Evolutionary conservation across 2,888 invertebrate genomes (phyloP).

Genomic region (Netelia melanura): DNA sequence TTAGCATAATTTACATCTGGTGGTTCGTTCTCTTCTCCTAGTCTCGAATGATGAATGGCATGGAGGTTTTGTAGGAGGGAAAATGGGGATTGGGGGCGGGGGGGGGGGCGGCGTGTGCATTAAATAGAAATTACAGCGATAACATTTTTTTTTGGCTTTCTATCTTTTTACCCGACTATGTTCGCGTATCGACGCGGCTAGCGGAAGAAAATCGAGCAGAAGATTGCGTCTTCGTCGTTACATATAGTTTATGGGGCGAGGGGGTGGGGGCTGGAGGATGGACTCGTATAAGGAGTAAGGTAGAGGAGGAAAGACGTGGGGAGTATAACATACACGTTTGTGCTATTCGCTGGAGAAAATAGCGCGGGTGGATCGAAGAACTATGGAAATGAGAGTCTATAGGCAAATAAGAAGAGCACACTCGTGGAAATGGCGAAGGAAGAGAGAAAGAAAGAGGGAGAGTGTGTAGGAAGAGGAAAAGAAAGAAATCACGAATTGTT

Average conservation of each 20-base stretch:
- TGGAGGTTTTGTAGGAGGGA: background rate
- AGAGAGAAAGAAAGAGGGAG: background rate
- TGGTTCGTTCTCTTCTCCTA: background rate
- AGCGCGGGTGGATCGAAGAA: background rate
- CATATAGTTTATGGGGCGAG: background rate
- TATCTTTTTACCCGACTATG: no score
- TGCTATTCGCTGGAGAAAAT: no score
- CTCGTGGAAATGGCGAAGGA: slow-evolving; percentile 10
- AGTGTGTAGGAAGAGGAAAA: background rate
- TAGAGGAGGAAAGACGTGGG: no score
- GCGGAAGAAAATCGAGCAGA: background rate
- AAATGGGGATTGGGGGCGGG: no score
- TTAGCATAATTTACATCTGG: background rate
- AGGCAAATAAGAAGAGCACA: slow-evolving; percentile 22
- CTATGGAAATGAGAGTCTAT: slow-evolving; percentile 9
- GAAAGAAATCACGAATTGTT: no score
- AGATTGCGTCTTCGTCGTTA: background rate
- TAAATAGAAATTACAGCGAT: slow-evolving; percentile 42
- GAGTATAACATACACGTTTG: no score
- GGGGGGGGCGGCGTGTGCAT: background rate
- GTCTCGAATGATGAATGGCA: slow-evolving; percentile 22
- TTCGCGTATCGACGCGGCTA: background rate
- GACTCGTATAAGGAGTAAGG: no score
- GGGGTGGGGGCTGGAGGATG: background rate
- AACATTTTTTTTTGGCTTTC: slow-evolving; percentile 13